Conservation (phyloP, 2,797 vertebrate genomes). For the Neoniphon sammara region DNA sequence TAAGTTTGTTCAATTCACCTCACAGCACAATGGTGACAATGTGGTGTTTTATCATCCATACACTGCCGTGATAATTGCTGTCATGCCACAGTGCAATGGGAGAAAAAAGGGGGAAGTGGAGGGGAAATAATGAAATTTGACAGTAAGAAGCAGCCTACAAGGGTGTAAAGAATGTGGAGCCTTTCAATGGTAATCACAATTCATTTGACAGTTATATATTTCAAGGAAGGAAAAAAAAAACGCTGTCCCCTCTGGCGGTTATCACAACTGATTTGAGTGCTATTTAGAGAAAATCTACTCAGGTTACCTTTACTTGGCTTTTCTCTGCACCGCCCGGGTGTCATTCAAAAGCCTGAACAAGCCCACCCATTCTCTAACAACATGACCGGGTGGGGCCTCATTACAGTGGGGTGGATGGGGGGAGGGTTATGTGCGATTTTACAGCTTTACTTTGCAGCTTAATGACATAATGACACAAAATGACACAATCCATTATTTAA, state of each 20-base stretch:
- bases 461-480: background rate
- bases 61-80: background rate
- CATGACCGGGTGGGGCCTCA: background rate
- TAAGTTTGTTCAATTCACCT: too few relatives aligned
- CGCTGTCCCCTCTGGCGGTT: background rate
- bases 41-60: too few relatives aligned
- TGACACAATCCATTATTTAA: slow-evolving; percentile 6
- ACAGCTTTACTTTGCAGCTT: background rate
- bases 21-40: too few relatives aligned
- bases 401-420: background rate
- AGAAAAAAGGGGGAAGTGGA: background rate
- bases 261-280: background rate
- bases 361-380: background rate
- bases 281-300: background rate
- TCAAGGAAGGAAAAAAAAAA: background rate
- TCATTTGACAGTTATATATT: background rate
- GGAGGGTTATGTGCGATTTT: background rate
- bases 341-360: background rate
- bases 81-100: background rate
- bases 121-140: background rate
- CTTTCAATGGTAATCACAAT: background rate
- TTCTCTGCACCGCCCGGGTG: too few relatives aligned
- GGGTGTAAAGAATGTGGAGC: too few relatives aligned
- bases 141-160: too few relatives aligned
- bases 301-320: too few relatives aligned